Evolutionary conservation across 2,888 invertebrate genomes (phyloP), one percentile per base, ranked within the genome.

Genomic region (Vanessa cardui): DNA sequence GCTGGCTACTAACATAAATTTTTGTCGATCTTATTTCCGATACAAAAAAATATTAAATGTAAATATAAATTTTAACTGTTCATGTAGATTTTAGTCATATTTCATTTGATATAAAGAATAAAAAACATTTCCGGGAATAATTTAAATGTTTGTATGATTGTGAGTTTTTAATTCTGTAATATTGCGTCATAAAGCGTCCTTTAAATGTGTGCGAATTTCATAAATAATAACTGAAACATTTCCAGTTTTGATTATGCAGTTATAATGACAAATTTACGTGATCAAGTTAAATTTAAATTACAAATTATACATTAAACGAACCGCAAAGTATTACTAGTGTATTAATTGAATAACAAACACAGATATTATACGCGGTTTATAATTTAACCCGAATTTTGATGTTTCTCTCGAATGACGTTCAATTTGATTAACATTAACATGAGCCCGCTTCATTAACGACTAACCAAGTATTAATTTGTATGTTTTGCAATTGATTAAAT

Each of bases 361-460:
- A 54, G 60, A 56, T 56, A 61, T 66, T 56, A n/a, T 66, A 46
- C 20, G 69, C 50, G 66, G 69, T 61, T 47, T 63, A 69, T 66
- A 63, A 69, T 63, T 69, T 18, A 61, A 46, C 56, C 18, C 6
- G 50, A 49, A 60, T 56, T 69, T 61, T 62, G 47, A 39, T 60
- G 26, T 62, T 58, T 62, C 46, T 56, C 58, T 66, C n/a, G 31
- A 60, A 31, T 65, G 50, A 60, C 64, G 46, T 69, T 26, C 62
- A 56, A 66, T 66, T 60, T 56, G 26, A 69, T 67, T 69, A 67
- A 64, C 49, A 69, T 65, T 69, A 60, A 59, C 54, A 69, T 69
- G 62, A 62, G 66, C 65, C 46, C 69, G 44, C 56, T 68, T 64
- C 67, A 69, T 68, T 69, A 68, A 68, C 63, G 61, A 46, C 62